Base-by-base conservation (phyloP, 1,140 invertebrate species). In the Bombus turneri region DNA sequence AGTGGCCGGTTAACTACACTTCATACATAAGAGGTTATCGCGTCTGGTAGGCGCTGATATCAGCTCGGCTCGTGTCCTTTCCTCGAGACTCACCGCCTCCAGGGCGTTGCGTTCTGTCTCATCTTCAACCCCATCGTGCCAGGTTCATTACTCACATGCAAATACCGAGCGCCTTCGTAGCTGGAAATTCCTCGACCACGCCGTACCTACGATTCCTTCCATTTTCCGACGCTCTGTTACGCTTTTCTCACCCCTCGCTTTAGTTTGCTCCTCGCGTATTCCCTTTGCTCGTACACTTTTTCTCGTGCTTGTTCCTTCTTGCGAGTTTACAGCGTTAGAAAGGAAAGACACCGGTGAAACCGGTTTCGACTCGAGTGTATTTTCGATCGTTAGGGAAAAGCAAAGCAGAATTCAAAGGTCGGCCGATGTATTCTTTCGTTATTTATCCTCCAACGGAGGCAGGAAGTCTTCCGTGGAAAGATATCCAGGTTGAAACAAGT, bases 21-120 rank as follows among this genome's bases (percentile, higher is more conserved):
- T 92, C 87, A 90, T 92, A 90, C 90, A 89, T 71, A 87, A 89
- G 87, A 91, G 90, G 89, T 90, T 92, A 92, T 92, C 91, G 91
- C 88, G 91, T 86, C 91, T 92, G 91, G 78, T 85, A 79, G 59
- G 76, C 81, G 84, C 87, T 92, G 91, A 92, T 92, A 92, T 81
- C 90, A 68, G 69, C 59, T 77, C 43, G 84, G 80, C 57, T 71
- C 78, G 28, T 80, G 78, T 66, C 57, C 68, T 68, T 53, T 74
- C 13, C 71, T 78, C 75, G 34, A 69, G 12, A 18, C 59, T 18
- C 37, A 47, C 57, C 73, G 37, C 64, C 75, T 71, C 75, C 28
- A 47, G 76, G 34, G 74, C 59, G 74, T 18, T 77, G 59, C 71
- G 84, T 83, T 75, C 77, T 68, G 78, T 80, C 82, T 85, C 90